These are phyloP conservation scores for Hydriomena furcata DNA, from an alignment of 2,888 invertebrate species.

Conservation along the genomic window DNA sequence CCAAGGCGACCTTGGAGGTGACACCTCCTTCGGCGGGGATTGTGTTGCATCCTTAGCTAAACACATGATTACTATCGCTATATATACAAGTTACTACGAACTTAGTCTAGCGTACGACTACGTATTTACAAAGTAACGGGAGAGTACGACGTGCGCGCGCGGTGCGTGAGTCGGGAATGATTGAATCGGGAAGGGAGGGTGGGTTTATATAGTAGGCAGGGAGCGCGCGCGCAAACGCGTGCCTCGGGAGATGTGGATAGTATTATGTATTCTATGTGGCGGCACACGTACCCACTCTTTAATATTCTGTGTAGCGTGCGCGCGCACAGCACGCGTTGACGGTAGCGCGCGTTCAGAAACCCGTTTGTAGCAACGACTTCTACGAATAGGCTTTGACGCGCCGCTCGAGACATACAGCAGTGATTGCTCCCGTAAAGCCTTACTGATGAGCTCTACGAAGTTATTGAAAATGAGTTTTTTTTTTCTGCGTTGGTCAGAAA, in stretches of 20 bases:
- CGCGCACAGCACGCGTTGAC: constrained; percentile 67
- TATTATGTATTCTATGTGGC: constrained; percentile 17
- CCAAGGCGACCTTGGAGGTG: constrained; percentile 81
- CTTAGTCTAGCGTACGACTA: constrained; percentile 69
- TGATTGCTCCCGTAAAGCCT: constrained; percentile 60
- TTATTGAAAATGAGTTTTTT: constrained; percentile 39
- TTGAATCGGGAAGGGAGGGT: constrained; percentile 73
- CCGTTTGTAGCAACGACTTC: constrained; percentile 73
- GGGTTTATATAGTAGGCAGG: constrained; percentile 66
- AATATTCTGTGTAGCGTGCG: constrained; percentile 39
- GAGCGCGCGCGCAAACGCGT: constrained; percentile 55
- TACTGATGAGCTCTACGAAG: constrained; percentile 53
- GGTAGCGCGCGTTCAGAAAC: constrained; percentile 74
- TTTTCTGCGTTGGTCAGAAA: constrained; percentile 27
- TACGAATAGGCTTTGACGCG: constrained; percentile 77
- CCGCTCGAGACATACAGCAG: constrained; percentile 44
- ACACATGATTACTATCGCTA: constrained; percentile 74
- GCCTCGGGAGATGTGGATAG: constrained; percentile 34
- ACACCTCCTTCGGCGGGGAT: constrained; percentile 70
- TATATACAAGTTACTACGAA: constrained; percentile 60
- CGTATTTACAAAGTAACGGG: constrained; percentile 70
- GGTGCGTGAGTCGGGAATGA: constrained; percentile 74
- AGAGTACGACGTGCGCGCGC: constrained; percentile 64
- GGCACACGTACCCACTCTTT: constrained; percentile 30
- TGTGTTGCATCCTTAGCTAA: constrained; percentile 75